Conservation (phyloP, 2,113 vertebrate genomes). For the Serilophus lunatus region DNA sequence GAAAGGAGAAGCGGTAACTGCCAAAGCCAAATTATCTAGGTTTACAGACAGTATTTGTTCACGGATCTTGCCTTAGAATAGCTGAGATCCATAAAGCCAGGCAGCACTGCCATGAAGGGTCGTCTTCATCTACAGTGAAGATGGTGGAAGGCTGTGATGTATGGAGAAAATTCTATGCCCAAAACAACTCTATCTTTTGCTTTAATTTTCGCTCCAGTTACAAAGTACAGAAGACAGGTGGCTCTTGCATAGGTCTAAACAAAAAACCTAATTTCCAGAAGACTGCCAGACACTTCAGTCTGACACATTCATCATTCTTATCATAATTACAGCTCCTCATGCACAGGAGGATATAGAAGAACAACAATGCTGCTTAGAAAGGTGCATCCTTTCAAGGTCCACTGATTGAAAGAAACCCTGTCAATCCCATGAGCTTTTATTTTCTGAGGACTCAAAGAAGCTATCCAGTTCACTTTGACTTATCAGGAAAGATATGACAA, state of each 20-base stretch:
- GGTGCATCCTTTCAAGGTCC: background rate
- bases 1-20: background rate
- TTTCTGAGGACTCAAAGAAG: background rate
- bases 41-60: background rate
- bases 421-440: background rate
- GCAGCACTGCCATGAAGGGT: background rate
- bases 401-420: background rate
- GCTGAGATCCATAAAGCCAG: background rate
- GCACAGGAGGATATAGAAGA: background rate
- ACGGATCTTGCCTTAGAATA: background rate
- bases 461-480: background rate
- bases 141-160: background rate
- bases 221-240: background rate
- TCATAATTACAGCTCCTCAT: background rate
- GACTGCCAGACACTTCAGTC: background rate
- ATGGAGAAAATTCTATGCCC: background rate
- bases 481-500: background rate
- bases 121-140: background rate
- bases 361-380: background rate
- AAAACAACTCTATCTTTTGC: background rate
- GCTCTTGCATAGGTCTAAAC: background rate
- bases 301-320: background rate
- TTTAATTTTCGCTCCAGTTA: background rate
- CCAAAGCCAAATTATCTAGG: background rate
- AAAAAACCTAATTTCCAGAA: background rate